Conservation (phyloP, 2,888 invertebrate genomes). For the Tenthredo scrophulariae region DNA sequence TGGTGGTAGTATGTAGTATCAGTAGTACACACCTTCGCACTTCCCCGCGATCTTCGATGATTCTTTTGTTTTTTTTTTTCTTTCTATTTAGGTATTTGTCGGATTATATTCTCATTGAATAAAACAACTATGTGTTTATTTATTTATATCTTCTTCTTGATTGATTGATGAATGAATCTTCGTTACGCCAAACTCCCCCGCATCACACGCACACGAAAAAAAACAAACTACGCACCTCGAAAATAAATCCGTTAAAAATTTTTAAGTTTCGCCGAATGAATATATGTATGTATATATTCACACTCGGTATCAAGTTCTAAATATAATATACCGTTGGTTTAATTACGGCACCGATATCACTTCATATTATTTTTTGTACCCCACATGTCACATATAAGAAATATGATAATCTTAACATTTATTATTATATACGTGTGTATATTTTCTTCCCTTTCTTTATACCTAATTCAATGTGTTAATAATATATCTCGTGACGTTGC, state of each 20-base stretch:
- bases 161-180: neutral
- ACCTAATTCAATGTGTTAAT: neutral
- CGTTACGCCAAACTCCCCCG: neutral
- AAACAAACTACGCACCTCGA: conserved; percentile 20
- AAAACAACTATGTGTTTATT: neutral
- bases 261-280: neutral
- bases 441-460: neutral
- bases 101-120: neutral
- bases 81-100: neutral
- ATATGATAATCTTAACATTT: neutral
- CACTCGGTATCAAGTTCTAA: neutral
- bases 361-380: neutral
- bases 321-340: neutral
- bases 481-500: conserved; percentile 1
- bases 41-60: conserved; percentile 10
- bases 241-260: conserved; percentile 9
- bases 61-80: neutral
- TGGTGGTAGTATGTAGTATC: conserved; percentile 21
- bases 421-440: neutral
- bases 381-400: neutral
- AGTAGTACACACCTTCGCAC: conserved; percentile 48
- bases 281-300: neutral
- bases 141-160: neutral
- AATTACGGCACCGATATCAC: conserved; percentile 5
- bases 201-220: neutral